phyloP scores from a whole-genome alignment of 35 echinoderm and acorn worm genomes.

The Eucidaris tribuloides region DNA sequence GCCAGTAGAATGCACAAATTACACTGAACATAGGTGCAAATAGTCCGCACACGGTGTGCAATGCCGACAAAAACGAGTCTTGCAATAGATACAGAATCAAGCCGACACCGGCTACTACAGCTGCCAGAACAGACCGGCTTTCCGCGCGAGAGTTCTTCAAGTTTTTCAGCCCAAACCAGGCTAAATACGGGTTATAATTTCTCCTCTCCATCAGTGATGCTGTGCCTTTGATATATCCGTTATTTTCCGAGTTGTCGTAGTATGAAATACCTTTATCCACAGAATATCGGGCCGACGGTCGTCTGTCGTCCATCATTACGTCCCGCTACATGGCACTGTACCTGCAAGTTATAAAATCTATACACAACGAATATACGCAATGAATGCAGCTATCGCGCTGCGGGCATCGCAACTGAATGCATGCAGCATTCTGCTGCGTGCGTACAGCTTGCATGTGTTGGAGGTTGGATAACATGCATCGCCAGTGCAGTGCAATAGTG shows the following conservation, averaged over 20 bases:
- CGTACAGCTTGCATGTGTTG: no score
- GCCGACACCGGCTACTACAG: constrained; percentile 35
- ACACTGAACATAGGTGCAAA: constrained; percentile 96
- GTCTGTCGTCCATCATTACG: constrained; percentile 14
- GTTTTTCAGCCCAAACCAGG: constrained; percentile 87
- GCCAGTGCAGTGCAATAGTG: no score
- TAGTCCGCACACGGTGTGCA: constrained; percentile 81
- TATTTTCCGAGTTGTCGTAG: constrained; percentile 70
- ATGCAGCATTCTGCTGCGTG: no score
- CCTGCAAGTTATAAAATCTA: no score
- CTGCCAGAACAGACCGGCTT: constrained; percentile 44
- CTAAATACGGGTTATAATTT: constrained; percentile 81
- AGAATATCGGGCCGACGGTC: constrained; percentile 32
- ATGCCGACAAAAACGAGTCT: constrained; percentile 58
- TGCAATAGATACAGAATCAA: constrained; percentile 81
- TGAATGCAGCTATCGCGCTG: no score
- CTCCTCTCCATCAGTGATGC: constrained; percentile 70
- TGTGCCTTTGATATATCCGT: constrained; percentile 88
- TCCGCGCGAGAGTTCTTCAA: constrained; percentile 66
- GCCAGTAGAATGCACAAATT: constrained; percentile 94
- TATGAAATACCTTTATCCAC: constrained; percentile 49
- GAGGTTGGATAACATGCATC: no score
- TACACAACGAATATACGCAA: no score
- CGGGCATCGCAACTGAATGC: no score
- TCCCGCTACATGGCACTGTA: neutral